phyloP scores from a whole-genome alignment of 1,140 invertebrate genomes.

The Pseudomyrmex cubaensis region DNA sequence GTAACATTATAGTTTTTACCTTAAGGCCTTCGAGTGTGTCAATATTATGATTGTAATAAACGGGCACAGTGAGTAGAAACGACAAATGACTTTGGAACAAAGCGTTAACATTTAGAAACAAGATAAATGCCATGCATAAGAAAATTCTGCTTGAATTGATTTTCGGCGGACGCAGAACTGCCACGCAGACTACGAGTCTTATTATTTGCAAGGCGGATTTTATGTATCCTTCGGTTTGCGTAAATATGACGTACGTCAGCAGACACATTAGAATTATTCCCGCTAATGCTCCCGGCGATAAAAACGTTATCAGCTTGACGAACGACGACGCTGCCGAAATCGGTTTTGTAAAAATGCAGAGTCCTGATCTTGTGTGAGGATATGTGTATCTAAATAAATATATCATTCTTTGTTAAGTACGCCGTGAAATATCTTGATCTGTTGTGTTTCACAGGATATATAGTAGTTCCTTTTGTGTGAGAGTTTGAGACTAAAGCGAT shows the following conservation, averaged over 20 bases:
- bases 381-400: conserved; percentile 54
- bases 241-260: conserved; percentile 14
- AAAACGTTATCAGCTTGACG: conserved; percentile 35
- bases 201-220: conserved; percentile 26
- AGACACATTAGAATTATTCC: neutral
- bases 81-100: conserved; percentile 56
- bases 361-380: conserved; percentile 40
- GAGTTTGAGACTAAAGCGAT: too few species aligned
- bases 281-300: neutral
- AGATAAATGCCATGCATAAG: conserved; percentile 42
- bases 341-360: conserved; percentile 54
- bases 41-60: conserved; percentile 19
- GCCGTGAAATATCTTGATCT: too few species aligned
- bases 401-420: neutral
- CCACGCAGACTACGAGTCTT: conserved; percentile 42
- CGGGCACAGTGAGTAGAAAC: conserved; percentile 49
- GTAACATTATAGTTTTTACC: conserved; percentile 21
- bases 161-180: conserved; percentile 20
- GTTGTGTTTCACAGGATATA: too few species aligned
- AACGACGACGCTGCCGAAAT: conserved; percentile 34
- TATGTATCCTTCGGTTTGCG: neutral
- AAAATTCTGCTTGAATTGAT: conserved; percentile 42
- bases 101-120: conserved; percentile 55
- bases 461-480: too few species aligned
- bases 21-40: conserved; percentile 40